Evolutionary conservation across 2,797 vertebrate genomes (phyloP).

Genomic region (Galago senegalensis): DNA sequence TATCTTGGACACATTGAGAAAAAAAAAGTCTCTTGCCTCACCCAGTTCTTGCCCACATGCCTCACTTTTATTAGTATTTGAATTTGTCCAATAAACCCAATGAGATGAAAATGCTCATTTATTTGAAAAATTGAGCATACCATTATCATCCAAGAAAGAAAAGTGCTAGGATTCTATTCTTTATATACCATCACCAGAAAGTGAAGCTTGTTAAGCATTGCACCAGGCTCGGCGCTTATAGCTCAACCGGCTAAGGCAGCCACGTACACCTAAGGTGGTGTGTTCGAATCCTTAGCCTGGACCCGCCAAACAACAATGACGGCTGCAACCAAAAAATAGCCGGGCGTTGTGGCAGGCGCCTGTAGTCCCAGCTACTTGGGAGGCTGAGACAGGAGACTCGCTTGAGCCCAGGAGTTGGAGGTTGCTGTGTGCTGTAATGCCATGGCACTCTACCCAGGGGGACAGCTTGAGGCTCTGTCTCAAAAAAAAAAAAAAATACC

Average conservation of each 20-base stretch:
- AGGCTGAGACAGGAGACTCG: too few relatives aligned
- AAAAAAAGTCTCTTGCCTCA: background rate
- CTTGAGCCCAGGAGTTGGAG: too few relatives aligned
- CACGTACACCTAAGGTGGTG: too few relatives aligned
- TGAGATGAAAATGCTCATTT: background rate
- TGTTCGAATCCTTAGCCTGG: too few relatives aligned
- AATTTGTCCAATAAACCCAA: constrained; percentile 6
- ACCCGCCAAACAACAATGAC: too few relatives aligned
- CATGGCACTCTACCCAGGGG: too few relatives aligned
- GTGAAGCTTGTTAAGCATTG: background rate
- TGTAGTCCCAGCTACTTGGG: too few relatives aligned
- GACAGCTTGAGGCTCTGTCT: too few relatives aligned
- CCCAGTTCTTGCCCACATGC: background rate
- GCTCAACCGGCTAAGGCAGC: too few relatives aligned
- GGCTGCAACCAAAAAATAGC: too few relatives aligned
- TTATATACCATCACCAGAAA: background rate
- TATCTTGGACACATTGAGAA: background rate
- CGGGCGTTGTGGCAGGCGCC: too few relatives aligned
- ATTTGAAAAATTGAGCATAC: background rate
- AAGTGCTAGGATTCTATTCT: background rate
- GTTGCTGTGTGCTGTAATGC: too few relatives aligned
- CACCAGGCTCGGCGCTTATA: background rate
- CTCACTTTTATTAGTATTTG: background rate
- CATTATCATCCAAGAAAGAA: background rate
- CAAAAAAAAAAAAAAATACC: background rate